Evolutionary conservation across 92 coral and sea anemone genomes (phyloP), one percentile per base, ranked within the genome.

Genomic region (Desmophyllum pertusum): DNA sequence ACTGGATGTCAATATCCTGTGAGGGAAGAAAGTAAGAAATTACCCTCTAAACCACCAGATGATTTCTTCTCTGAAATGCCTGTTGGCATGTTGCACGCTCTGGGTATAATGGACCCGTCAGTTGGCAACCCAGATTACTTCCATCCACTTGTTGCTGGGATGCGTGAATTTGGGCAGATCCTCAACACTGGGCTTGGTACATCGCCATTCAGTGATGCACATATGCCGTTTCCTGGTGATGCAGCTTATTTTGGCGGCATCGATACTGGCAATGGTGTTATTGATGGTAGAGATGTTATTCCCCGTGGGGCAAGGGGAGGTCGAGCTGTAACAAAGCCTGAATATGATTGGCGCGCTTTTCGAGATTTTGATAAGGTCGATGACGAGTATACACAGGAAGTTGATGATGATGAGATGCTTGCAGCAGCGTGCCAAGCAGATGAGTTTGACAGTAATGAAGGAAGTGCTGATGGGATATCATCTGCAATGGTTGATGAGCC

Each of bases 1-100:
- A 88, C 83, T n/a, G 95, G 92, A 72, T 96, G 99, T 33, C 75
- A 85, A 83, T 70, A 85, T 42, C 93, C 95, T 5, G 79, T 33
- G 3, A 76, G 41, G 38, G 87, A 79, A 57, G 88, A 89, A 70
- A 80, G 40, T 23, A 72, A 82, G 23, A 31, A 43, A 27, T 14
- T 43, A 15, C 82, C 75, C 1, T 42, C 67, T 3, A 48, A 76
- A 10, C 42, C 63, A 3, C 74, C 69, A 10, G 37, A 23, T 46
- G 59, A 75, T 11, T 27, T 21, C 18, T 39, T 52, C 52, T 45
- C 74, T 38, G 89, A 52, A 35, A 41, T 78, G 65, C 75, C 85
- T 2, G 71, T 37, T 37, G 92, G 61, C 21, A 38, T 79, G 77
- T 64, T 89, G 25, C 65, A 61, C 33, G 65, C 89, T 29, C 29